Evolutionary conservation across 1,140 invertebrate genomes (phyloP), one percentile per base, ranked within the genome.

Genomic region (Drosophila subobscura): DNA sequence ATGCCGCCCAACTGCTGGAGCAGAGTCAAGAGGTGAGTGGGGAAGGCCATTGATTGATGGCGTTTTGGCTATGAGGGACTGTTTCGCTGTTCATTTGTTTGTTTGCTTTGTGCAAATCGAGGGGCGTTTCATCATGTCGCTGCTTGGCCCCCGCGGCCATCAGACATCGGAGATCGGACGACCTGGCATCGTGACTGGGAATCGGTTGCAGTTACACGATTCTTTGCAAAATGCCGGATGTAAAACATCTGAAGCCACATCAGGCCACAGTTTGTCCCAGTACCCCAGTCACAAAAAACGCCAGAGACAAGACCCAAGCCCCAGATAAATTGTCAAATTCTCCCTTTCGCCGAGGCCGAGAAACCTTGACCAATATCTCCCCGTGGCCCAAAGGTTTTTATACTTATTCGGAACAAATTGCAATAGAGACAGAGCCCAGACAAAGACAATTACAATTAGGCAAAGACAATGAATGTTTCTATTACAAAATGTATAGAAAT

Each of bases 21-120:
- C 90, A 91, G 52, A 91, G 90, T 52, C 90, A 91, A 52, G 90
- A 91, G 90, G 90, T 91, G 61, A 90, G 90, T 72, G 4, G 6
- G 6, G 1, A 12, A 8, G 23, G 3, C 61, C 16, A 65, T 52
- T 67, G 64, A 67, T 65, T 23, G 64, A 66, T 22, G 67, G 65
- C 25, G 50, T 45, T 44, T 27, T n/a, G 29, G 44, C 14, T 45
- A 42, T 37, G 51, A 45, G 53, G 41, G 33, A 44, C 16, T 20
- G 16, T 46, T 45, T 49, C 29, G 27, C 66, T 50, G 70, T 72
- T 53, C 55, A 23, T 50, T 71, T 73, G 47, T 75, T 65, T 71
- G 46, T 54, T 71, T 41, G 49, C 25, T 40, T 77, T 55, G 33
- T 27, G 54, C 53, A 51, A 72, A 72, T 65, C 46, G 49, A 53